phyloP scores from a whole-genome alignment of 2,797 vertebrate species.

The Crocidura indochinensis region DNA sequence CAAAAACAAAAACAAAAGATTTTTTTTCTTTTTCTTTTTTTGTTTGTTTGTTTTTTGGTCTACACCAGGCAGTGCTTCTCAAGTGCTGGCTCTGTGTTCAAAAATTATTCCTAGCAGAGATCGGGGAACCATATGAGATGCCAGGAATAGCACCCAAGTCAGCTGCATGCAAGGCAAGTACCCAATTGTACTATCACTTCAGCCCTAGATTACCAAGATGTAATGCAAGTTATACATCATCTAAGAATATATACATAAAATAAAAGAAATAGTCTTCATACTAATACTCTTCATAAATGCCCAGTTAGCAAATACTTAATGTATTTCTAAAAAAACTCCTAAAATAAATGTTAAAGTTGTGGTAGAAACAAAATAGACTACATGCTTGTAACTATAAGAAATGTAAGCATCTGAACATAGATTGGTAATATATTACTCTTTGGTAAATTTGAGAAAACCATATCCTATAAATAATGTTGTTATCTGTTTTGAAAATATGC shows the following conservation, averaged over 20 bases:
- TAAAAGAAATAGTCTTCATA: neutral
- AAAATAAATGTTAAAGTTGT: slow-evolving; percentile 44
- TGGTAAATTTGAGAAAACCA: neutral
- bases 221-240: no score
- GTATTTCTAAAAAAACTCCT: neutral
- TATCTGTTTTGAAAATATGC: slow-evolving; percentile 10
- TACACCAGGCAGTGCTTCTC: no score
- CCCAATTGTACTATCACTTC: no score
- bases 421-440: neutral
- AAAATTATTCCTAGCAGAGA: no score
- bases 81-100: no score
- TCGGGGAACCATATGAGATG: no score
- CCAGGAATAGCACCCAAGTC: no score
- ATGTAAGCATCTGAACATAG: neutral
- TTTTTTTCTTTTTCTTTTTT: no score
- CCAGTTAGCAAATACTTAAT: slow-evolving; percentile 50
- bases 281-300: slow-evolving; percentile 23
- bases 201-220: no score
- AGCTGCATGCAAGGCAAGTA: no score
- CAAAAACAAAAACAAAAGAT: no score
- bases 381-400: neutral
- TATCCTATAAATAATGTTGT: neutral
- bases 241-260: neutral
- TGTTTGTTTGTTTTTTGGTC: no score
- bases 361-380: neutral